phyloP scores from a whole-genome alignment of 2,888 invertebrate species.

The Machimus rusticus region DNA sequence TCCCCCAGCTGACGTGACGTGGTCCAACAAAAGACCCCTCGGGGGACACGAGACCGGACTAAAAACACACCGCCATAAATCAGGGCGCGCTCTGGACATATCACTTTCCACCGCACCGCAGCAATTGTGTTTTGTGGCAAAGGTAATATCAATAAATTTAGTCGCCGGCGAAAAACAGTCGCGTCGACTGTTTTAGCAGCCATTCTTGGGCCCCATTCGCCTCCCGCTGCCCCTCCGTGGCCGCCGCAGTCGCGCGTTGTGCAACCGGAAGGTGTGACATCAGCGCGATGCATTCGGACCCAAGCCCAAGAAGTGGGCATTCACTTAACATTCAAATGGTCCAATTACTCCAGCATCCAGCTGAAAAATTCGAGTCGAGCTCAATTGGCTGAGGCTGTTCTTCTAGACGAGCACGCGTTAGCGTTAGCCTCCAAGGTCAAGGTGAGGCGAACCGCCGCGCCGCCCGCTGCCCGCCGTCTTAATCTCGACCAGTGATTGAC shows the following conservation, averaged over 20 bases:
- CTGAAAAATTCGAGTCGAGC: neutral
- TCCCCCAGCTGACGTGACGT: neutral
- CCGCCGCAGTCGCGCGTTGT: neutral
- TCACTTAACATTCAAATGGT: constrained; percentile 11
- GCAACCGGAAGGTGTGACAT: constrained; percentile 32
- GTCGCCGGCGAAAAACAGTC: neutral
- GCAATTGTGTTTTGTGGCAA: constrained; percentile 1
- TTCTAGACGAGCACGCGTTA: neutral
- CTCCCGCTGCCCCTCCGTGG: neutral
- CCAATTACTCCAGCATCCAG: constrained; percentile 8
- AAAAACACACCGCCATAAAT: neutral
- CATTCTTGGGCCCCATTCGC: neutral
- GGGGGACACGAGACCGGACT: neutral
- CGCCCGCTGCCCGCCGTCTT: too few relatives aligned
- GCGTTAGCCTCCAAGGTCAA: constrained; percentile 3
- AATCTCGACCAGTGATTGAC: neutral
- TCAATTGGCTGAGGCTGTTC: neutral
- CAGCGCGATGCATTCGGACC: neutral
- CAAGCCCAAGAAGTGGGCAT: constrained; percentile 5
- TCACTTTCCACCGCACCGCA: neutral
- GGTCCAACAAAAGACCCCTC: neutral
- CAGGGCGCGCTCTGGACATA: neutral
- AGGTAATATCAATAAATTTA: constrained; percentile 26
- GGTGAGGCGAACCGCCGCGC: neutral
- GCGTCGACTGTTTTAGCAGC: neutral